phyloP scores from a whole-genome alignment of 2,888 invertebrate species.

The Drosophila kuntzei region DNA sequence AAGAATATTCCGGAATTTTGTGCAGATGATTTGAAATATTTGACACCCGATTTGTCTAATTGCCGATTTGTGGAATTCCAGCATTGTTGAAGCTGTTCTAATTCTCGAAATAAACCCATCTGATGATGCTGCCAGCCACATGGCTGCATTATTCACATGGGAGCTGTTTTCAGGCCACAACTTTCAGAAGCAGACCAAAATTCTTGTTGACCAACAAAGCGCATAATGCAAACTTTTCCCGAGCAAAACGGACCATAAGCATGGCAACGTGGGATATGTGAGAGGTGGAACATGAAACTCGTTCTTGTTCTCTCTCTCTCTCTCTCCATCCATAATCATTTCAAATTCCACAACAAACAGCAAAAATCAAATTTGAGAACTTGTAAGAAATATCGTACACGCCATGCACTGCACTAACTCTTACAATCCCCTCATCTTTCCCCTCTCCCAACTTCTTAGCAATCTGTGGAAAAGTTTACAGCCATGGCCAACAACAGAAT shows the following conservation, averaged over 20 bases:
- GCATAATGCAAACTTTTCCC: constrained; percentile 63
- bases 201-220: constrained; percentile 74
- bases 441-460: constrained; percentile 3
- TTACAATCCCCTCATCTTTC: not conserved
- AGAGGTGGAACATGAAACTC: not conserved
- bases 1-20: not conserved
- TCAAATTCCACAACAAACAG: constrained; percentile 77
- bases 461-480: constrained; percentile 61
- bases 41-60: constrained; percentile 49
- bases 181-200: constrained; percentile 48
- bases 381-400: constrained; percentile 69
- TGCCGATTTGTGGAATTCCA: constrained; percentile 32
- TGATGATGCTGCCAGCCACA: constrained; percentile 27
- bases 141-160: constrained; percentile 54
- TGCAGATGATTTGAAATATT: constrained; percentile 21
- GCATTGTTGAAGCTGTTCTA: constrained; percentile 16
- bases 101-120: constrained; percentile 31
- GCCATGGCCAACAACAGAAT: constrained; percentile 58
- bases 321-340: constrained; percentile 64
- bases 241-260: constrained; percentile 7
- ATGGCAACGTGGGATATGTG: not conserved
- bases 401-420: constrained; percentile 46
- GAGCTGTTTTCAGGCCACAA: constrained; percentile 40
- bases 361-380: constrained; percentile 75
- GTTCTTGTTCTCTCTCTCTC: not conserved